Evolutionary conservation across 2,797 vertebrate genomes (phyloP), one percentile per base, ranked within the genome.

Genomic region (Mastacembelus armatus): DNA sequence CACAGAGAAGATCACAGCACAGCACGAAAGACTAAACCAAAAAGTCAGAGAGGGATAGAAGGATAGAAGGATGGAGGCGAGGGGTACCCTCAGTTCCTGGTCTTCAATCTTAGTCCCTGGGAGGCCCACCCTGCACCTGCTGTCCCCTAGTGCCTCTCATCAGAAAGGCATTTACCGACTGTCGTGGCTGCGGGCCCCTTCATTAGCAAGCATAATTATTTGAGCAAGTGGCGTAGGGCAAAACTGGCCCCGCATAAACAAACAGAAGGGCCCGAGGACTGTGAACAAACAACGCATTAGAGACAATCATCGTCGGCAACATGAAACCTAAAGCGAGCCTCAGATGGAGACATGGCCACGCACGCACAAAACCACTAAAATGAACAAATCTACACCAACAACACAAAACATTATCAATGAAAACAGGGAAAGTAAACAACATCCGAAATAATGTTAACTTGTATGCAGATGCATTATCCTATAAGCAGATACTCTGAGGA

Each of bases 81-180:
- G 60, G 79, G 66, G 70, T 61, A 71, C 87, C 55, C 71, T 69
- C 73, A 77, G 72, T 85, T 80, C 70, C 94, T 93, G 91, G 91
- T 98, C 96, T 96, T 98, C 95, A 96, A 98, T 98, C 96, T 96
- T 93, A 95, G 96, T 98, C 96, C 96, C 96, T 98, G 95, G 96
- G 96, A 98, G 96, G 96, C 95, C 96, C 92, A 95, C 94, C 94
- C 94, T 97, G 97, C 97, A 98, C 97, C 97, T 98, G 97, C 97
- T 96, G 95, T 95, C 96, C 96, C 86, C 78, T 93, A 93, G 95
- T 81, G 87, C 78, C 94, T 94, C 97, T 97, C 96, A 98, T 98
- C 98, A 99, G 96, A 96, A 98, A 98, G 96, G 95, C 97, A 98
- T 98, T 98, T 98, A 96, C 92, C 87, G 92, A 95, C 95, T 77